phyloP scores from a whole-genome alignment of 37 sponge, comb jelly and placozoan species.

The Hexactinellida sp. region DNA sequence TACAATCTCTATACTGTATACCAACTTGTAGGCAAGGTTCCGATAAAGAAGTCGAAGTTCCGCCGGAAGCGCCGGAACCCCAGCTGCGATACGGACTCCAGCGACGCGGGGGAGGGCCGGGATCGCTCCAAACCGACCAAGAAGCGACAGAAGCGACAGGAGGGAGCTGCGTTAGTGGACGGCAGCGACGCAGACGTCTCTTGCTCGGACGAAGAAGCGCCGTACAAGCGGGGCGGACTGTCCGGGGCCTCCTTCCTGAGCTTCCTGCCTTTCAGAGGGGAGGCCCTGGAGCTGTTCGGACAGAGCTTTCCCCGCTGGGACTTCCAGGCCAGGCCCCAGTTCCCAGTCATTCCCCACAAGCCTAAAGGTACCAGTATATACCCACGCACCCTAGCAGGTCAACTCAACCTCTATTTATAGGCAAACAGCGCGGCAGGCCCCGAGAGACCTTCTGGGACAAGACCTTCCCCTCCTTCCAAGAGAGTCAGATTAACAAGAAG shows the following conservation, averaged over 20 bases:
- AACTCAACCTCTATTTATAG: too few species aligned
- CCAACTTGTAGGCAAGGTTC: neutral
- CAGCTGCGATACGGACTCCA: neutral
- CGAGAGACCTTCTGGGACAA: constrained; percentile 9
- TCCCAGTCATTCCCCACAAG: neutral
- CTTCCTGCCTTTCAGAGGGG: neutral
- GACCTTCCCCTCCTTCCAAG: constrained; percentile 6
- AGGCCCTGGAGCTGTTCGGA: neutral
- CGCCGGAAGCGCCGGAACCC: neutral
- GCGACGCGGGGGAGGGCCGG: neutral
- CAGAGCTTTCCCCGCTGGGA: neutral
- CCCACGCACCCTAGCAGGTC: neutral
- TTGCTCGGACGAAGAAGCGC: neutral
- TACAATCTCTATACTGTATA: neutral
- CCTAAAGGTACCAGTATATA: neutral
- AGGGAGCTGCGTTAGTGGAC: neutral
- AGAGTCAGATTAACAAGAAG: neutral
- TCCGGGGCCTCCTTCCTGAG: neutral
- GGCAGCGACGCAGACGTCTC: neutral
- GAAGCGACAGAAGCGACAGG: neutral
- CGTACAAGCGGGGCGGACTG: neutral
- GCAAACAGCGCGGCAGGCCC: neutral
- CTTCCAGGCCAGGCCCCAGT: neutral
- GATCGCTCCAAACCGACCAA: neutral
- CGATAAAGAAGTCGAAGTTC: neutral